Evolutionary conservation across 2,113 vertebrate species (phyloP), one percentile per base, ranked within the genome.

Genomic region (Oophaga pumilio): DNA sequence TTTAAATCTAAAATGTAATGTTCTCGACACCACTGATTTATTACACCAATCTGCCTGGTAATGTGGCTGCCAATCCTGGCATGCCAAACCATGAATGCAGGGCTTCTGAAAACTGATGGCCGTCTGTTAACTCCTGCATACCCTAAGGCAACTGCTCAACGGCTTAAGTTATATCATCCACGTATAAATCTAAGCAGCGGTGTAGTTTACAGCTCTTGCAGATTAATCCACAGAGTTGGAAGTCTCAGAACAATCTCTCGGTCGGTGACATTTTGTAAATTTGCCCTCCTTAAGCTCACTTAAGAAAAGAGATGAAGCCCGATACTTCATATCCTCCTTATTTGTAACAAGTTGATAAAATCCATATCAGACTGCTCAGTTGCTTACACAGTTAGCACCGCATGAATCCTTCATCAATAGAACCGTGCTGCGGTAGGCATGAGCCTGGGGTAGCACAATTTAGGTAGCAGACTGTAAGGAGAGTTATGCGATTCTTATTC

Each of bases 1-100:
- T 87, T 64, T 66, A 88, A 76, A 88, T 83, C 33, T 76, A 66
- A 83, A 88, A 62, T 88, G 64, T 66, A 66, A 53, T 49, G 28
- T 88, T 83, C 56, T 64, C 28, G 43, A 83, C 79, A 66, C 49
- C 24, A 4, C 49, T 64, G 86, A 83, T 83, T 82, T 82, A 88
- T 83, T 53, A 64, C 49, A 62, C 14, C 79, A 87, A 56, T 59
- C 86, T 82, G 66, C 28, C 33, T 26, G 33, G 74, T 82, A 74
- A 87, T 87, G 28, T 73, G 20, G 4, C 74, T 49, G 50, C 56
- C 78, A 82, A 49, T 28, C 56, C 15, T 82, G 77, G 26, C 57
- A 18, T 24, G 57, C n/a, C 4, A 59, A 81, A 81, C 62, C 50
- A 56, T 28, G 15, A 17, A 77, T 64, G 57, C 57, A 85, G 49